Base-by-base conservation (phyloP, 2,888 invertebrate genomes). In the Troides oblongomaculatus region DNA sequence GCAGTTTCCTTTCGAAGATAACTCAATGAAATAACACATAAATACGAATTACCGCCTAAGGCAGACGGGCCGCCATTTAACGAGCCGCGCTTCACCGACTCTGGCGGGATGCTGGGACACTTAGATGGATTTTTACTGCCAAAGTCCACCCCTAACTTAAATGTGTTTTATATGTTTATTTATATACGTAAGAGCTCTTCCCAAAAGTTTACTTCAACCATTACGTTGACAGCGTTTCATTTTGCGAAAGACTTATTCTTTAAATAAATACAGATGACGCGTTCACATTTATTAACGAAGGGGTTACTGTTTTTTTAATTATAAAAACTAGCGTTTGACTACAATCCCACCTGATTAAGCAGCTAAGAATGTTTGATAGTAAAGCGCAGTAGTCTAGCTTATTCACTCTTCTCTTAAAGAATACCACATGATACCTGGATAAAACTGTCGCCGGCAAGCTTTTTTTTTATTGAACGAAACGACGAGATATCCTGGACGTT, bases 21-120 rank as follows among this genome's bases (percentile, higher is more conserved):
- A 77, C 77, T 74, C 66, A 77, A 77, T 78, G 71, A 76, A 74
- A 72, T 68, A 60, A 65, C 59, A 71, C 71, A 77, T 78, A 78
- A 76, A 78, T 77, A 75, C 72, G 57, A 72, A 74, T 77, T 76
- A 73, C 63, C 63, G 67, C 70, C 70, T 63, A 58, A 59, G 63
- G 71, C 70, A 71, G 64, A 66, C 70, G 59, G 68, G 39, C 39
- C 57, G 66, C 56, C 68, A 68, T 66, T 68, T 72, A 71, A 72
- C 72, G 70, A 72, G 58, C 59, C 62, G 62, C 72, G 68, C 72
- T 53, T 63, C 70, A 71, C 64, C 70, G 73, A 64, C 62, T 68
- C 66, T 63, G 57, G 50, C 46, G 69, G 69, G 59, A 30, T 25
- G 60, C n/a, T 56, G 60, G 50, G 61, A 71, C 72, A 66, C 64